Base-by-base conservation (phyloP, 2,797 vertebrate species). In the Poecilia gillii region DNA sequence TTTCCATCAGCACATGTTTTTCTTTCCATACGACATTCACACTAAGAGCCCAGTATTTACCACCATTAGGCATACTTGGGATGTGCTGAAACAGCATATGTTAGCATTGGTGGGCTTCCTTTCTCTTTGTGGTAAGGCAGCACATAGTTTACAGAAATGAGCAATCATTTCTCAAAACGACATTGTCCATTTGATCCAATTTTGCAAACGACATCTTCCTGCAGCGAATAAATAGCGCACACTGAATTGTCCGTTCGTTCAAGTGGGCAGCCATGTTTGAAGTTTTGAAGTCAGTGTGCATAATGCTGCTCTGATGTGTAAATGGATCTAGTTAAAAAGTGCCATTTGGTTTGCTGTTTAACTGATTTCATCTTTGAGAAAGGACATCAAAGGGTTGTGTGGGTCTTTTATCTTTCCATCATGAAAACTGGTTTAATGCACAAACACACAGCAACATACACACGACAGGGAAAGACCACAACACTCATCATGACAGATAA, bases 361-460 rank as follows among this genome's bases (percentile, higher is more conserved):
- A 90, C 89, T 85, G 86, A 90, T 77, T 80, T 31, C 76, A 81
- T 88, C 75, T 90, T 81, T 84, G 74, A 84, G 83, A 81, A 76
- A 84, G 66, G 39, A 90, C 89, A 89, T 92, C 84, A 93, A 92
- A 92, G 79, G 20, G 18, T 80, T 25, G 49, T 20, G 28, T 64
- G n/a, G 79, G 74, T 87, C 87, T 91, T 92, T 91, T 90, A 92
- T 91, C 86, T 90, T 86, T 68, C 78, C 80, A 87, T 89, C 81
- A 76, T 79, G 53, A 81, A 71, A 87, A 83, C 84, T 51, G 80
- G 73, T 86, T 78, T 88, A 84, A 87, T 87, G 79, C 80, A 76
- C n/a, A 41, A 41, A 36, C 62, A 73, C 81, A 80, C 70, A 47
- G 41, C 16, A 72, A 20, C 28, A 68, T 73, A 0, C 77, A 84